These are phyloP conservation scores for Cremastinae sp. DNA, from an alignment of 2,888 invertebrate species.

Conservation along the genomic window DNA sequence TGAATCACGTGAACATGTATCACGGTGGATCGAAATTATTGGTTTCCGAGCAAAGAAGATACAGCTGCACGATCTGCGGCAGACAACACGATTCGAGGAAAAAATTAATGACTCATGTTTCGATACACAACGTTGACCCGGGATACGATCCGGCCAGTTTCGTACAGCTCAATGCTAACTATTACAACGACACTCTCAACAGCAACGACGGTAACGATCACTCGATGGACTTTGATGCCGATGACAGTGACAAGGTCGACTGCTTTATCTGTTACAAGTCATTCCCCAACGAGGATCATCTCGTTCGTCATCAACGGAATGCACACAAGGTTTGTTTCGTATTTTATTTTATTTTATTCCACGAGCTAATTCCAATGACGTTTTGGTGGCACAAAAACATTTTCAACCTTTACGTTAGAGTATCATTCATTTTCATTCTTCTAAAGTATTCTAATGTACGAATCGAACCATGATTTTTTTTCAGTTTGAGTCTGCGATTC, in stretches of 20 bases:
- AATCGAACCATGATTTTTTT: neutral
- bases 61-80: conserved; percentile 81
- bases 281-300: conserved; percentile 80
- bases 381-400: too few relatives aligned
- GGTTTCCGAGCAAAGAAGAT: conserved; percentile 77
- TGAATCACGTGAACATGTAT: conserved; percentile 81
- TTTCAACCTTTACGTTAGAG: too few relatives aligned
- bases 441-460: neutral
- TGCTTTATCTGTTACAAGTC: conserved; percentile 80
- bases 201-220: conserved; percentile 73
- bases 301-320: conserved; percentile 80
- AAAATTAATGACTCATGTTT: conserved; percentile 81
- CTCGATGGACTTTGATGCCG: conserved; percentile 72
- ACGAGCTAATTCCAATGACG: too few relatives aligned
- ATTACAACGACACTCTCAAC: conserved; percentile 74
- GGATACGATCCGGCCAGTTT: conserved; percentile 81
- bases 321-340: conserved; percentile 72
- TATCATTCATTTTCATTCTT: neutral
- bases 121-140: conserved; percentile 82
- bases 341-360: neutral
- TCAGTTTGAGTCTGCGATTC: conserved; percentile 70
- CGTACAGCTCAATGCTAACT: conserved; percentile 79
- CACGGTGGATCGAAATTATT: conserved; percentile 78
- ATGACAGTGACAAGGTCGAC: conserved; percentile 76
- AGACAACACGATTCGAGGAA: conserved; percentile 83